These are phyloP conservation scores for Exaiptasia diaphana DNA, from an alignment of 64 coral and sea anemone species.

Conservation along the genomic window DNA sequence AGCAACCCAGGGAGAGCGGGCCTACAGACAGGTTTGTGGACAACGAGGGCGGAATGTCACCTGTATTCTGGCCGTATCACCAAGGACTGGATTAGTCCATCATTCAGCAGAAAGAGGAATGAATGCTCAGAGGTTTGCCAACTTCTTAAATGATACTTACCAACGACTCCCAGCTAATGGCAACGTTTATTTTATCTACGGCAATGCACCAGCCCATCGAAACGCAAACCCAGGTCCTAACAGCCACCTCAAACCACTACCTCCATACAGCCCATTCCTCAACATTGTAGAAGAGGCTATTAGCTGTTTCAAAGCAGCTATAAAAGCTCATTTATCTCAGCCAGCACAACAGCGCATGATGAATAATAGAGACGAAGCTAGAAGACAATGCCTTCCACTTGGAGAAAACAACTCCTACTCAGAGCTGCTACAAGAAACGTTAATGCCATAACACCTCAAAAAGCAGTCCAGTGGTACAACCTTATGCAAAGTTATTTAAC, in stretches of 20 bases:
- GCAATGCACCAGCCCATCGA: conserved; percentile 32
- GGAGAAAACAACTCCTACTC: background rate
- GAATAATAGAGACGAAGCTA: conserved; percentile 53
- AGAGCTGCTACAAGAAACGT: background rate
- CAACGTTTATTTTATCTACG: conserved; percentile 26
- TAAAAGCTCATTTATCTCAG: conserved; percentile 28
- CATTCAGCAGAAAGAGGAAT: conserved; percentile 11
- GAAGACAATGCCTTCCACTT: background rate
- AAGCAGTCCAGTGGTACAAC: background rate
- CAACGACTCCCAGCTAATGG: background rate
- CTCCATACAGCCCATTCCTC: conserved; percentile 21
- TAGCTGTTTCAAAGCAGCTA: background rate
- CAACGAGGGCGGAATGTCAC: conserved; percentile 30
- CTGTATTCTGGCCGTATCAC: conserved; percentile 2
- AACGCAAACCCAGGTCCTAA: conserved; percentile 2
- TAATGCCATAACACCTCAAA: no score
- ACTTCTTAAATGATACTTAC: background rate
- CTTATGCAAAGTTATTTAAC: background rate
- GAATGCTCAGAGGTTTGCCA: background rate
- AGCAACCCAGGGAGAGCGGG: conserved; percentile 18
- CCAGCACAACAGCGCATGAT: background rate
- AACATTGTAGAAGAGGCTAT: background rate
- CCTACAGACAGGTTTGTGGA: conserved; percentile 5
- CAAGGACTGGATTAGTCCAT: background rate
- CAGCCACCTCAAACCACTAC: conserved; percentile 36